Evolutionary conservation across 2,888 invertebrate species (phyloP), one percentile per base, ranked within the genome.

Genomic region (Ophraella communa): DNA sequence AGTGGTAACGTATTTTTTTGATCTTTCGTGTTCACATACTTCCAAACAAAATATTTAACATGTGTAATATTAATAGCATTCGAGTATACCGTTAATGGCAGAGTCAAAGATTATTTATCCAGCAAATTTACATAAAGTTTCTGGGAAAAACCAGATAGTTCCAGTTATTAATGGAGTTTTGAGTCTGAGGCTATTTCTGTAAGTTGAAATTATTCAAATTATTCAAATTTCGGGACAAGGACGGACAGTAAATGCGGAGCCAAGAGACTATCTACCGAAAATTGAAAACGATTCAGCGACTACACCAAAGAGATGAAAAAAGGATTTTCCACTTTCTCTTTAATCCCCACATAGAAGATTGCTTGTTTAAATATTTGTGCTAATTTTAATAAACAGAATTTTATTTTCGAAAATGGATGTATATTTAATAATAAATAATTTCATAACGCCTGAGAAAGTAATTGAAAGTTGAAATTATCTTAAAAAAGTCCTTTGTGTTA

Each of bases 101-200:
- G 57, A 65, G 58, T 65, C 59, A 64, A 59, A 58, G 68, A 68
- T 65, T 68, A 68, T 68, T 66, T 59, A 59, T 66, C 58, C 49
- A 39, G 55, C 21, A 21, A 14, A 68, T 68, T 65, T 66, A 56
- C 68, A 68, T 68, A 66, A 56, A 66, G 59, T 64, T 66, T 59
- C 49, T 17, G 56, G 58, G 64, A 55, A 62, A 61, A 61, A 57
- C 57, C 57, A 33, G 56, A 65, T 65, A 65, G 59, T 58, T 63
- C 53, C 51, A 52, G 63, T 65, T 65, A 62, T 64, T 53, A 61
- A 61, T 58, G 65, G 58, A 56, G 52, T 61, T 56, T 44, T 44
- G 44, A 61, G 52, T 62, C 54, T 54, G 44, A 56, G 51, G 54
- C 27, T 42, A 62, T 42, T 49, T 65, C 5, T 39, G 17, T 45